These are phyloP conservation scores for Tromatobia lineatoria DNA, from an alignment of 2,888 invertebrate species.

Conservation along the genomic window DNA sequence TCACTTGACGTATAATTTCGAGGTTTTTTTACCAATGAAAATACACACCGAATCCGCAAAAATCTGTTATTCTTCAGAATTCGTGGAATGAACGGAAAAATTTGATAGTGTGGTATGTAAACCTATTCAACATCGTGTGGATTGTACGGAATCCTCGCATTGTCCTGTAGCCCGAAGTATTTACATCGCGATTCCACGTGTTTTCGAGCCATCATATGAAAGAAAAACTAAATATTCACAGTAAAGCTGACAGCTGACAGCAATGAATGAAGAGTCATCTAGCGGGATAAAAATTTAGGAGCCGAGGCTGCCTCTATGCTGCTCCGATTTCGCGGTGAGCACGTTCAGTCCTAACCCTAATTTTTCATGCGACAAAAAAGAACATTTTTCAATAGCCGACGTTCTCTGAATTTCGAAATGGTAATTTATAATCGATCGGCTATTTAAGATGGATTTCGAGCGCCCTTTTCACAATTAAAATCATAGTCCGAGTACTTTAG, in stretches of 20 bases:
- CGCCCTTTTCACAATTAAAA: neutral
- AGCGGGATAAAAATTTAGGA: conserved; percentile 70
- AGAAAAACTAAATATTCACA: conserved; percentile 41
- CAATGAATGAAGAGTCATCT: conserved; percentile 76
- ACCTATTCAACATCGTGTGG: conserved; percentile 24
- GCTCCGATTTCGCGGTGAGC: conserved; percentile 70
- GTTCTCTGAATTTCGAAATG: neutral
- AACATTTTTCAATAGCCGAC: neutral
- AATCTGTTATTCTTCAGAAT: conserved; percentile 5
- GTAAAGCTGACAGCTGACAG: conserved; percentile 44
- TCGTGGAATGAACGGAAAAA: conserved; percentile 36
- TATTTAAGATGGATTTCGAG: neutral
- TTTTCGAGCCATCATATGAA: conserved; percentile 5
- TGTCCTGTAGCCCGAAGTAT: conserved; percentile 10
- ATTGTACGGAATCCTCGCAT: conserved; percentile 28
- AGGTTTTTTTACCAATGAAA: conserved; percentile 53
- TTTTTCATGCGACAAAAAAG: neutral
- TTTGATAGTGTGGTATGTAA: conserved; percentile 59
- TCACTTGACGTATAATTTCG: conserved; percentile 57
- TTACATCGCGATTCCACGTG: neutral
- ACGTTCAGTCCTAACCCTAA: conserved; percentile 20
- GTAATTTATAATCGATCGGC: neutral
- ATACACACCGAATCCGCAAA: conserved; percentile 35
- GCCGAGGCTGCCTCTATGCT: conserved; percentile 74
- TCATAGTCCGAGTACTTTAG: neutral